Evolutionary conservation across 1,140 invertebrate species (phyloP), one percentile per base, ranked within the genome.

Genomic region (Lordiphosa mommai): DNA sequence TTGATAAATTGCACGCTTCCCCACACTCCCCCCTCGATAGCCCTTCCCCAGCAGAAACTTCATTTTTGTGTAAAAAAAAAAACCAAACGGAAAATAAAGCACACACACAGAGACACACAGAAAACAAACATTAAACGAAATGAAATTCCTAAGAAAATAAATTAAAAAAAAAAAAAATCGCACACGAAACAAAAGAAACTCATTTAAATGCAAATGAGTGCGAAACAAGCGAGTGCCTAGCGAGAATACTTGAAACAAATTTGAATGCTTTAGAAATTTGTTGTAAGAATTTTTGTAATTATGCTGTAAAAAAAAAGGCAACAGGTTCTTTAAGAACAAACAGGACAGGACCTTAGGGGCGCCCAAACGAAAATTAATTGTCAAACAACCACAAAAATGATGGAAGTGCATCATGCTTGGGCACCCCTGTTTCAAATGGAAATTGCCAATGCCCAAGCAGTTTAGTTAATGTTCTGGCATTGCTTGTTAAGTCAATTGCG

Each of bases 401-500:
- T n/a, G n/a, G n/a, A n/a, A n/a, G n/a, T 27, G 23, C 23, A 27
- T 17, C 1, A 17, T 3, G 16, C 16, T 17, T 17, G 16, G 3
- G 1, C 16, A 17, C 16, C 16, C 23, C 23, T 27, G 23, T 27
- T 27, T 27, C n/a, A n/a, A n/a, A n/a, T n/a, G n/a, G 23, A 27
- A 27, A 27, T 27, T 27, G 23, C 23, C 7, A 27, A 27, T 27
- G 23, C 23, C 23, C 23, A 27, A 43, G 14, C 13, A 29, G 34
- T 53, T 38, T 44, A 44, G 60, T 34, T 32, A 48, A 41, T 63
- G 59, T 56, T 51, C 38, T 59, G 47, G 23, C 23, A 7, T 55
- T 52, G 50, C 59, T 57, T 57, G 76, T 80, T 79, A 76, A 82
- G 66, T 82, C 71, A 76, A 80, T 82, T 71, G 71, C 76, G 66